Base-by-base conservation (phyloP, 23 tunicate genomes). In the Styela clava region DNA sequence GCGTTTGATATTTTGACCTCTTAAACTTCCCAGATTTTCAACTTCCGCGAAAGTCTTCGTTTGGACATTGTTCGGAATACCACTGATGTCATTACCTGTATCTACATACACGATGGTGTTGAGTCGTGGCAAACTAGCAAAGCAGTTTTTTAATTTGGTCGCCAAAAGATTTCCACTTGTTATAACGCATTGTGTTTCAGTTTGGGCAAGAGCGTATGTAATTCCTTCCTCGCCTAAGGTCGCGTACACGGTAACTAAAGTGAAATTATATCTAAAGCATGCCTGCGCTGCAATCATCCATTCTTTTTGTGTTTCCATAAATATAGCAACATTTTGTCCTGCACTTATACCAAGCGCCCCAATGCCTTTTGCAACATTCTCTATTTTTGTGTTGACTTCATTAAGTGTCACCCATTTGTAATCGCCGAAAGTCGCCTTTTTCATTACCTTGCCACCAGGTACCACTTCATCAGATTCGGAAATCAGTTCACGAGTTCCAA, bases 151-250 rank as follows among this genome's bases (percentile, higher is more conserved):
- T 1, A 89, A 56, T 62, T 73, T 84, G 1, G 88, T 83, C 52
- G 79, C 74, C 22, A 87, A 35, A 16, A 92, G 79, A 18, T 92
- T 74, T 23, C 84, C 86, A 62, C 92, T 83, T 3, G 97, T 87
- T 61, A 92, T 74, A 25, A 92, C 85, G 77, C 64, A 79, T 21
- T 84, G 70, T 12, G 81, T 88, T 51, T 92, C 97, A 20, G 97
- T 83, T 74, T 92, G 87, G 31, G 80, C 81, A 20, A 92, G 65
- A 21, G 92, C 92, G 52, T 87, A 87, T 1, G 52, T 65, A 34
- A 92, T 88, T 35, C 89, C 92, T 0, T 92, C 97, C 35, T 92
- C 97, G 28, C 97, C 97, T 33, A 92, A 69, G 5, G 97, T 87
- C 34, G 97, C 97, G 34, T 92, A 92, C 20, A 92, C 92, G 21